These are phyloP conservation scores for Sebastes hopkinsi DNA, from an alignment of 2,797 vertebrate genomes.

Conservation along the genomic window DNA sequence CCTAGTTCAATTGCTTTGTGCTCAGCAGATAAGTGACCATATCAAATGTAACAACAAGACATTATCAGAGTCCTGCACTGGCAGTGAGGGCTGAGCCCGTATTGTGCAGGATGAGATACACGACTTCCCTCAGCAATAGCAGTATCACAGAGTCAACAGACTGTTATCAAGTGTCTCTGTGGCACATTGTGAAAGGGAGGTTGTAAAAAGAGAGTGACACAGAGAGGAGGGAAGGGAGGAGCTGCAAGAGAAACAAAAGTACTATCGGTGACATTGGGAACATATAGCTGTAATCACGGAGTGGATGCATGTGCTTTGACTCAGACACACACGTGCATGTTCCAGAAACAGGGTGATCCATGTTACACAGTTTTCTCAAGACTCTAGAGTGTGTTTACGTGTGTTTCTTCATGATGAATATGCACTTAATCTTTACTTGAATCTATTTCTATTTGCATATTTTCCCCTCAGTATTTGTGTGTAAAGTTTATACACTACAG, in stretches of 20 bases:
- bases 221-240: constrained; percentile 78
- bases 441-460: not conserved
- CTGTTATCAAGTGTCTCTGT: constrained; percentile 44
- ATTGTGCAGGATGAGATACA: constrained; percentile 42
- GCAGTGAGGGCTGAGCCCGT: constrained; percentile 15
- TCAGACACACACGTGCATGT: constrained; percentile 7
- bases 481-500: not conserved
- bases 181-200: constrained; percentile 41
- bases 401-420: not conserved
- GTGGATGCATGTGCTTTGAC: constrained; percentile 8
- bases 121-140: constrained; percentile 30
- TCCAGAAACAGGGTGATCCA: constrained; percentile 17
- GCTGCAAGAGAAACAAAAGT: constrained; percentile 48
- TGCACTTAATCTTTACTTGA: not conserved
- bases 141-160: constrained; percentile 53
- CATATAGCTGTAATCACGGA: constrained; percentile 33
- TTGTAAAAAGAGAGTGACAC: constrained; percentile 28
- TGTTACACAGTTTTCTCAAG: constrained; percentile 5
- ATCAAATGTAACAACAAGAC: constrained; percentile 34
- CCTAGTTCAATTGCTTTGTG: constrained; percentile 28
- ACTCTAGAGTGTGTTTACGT: not conserved
- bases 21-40: constrained; percentile 31
- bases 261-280: constrained; percentile 48
- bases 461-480: not conserved
- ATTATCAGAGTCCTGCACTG: constrained; percentile 40